Percentiles rank a stretch among this genome's conserved stretches.
These are phyloP conservation scores for Archaeoteleia sp. DNA, from an alignment of 2,888 invertebrate species.

Conservation along the genomic window DNA sequence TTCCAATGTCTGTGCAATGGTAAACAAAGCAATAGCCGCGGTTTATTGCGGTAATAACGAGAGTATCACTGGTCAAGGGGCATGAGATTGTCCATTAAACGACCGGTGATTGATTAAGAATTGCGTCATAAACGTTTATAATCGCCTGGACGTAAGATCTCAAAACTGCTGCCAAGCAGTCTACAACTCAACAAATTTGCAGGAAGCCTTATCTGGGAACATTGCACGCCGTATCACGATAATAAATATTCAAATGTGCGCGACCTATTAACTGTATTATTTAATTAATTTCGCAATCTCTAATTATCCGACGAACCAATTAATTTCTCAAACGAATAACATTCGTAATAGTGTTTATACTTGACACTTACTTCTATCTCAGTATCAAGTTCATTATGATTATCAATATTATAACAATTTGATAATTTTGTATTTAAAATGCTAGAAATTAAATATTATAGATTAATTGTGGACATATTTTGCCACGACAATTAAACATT, in stretches of 20 bases:
- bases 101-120: conserved; percentile 19
- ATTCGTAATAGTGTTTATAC: too few relatives aligned
- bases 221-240: conserved; percentile 4
- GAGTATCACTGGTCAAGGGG: conserved; percentile 8
- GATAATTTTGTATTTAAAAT: too few relatives aligned
- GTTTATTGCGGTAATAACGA: conserved; percentile 3
- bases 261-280: not conserved
- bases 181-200: conserved; percentile 13
- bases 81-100: conserved; percentile 24
- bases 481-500: too few relatives aligned
- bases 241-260: conserved; percentile 17
- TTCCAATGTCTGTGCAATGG: conserved; percentile 4
- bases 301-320: conserved; percentile 2
- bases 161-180: conserved; percentile 31
- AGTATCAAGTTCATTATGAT: too few relatives aligned
- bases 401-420: too few relatives aligned
- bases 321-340: conserved; percentile 10
- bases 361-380: too few relatives aligned
- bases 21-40: conserved; percentile 27
- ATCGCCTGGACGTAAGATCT: conserved; percentile 13
- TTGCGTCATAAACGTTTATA: conserved; percentile 24
- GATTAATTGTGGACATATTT: too few relatives aligned
- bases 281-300: conserved; percentile 9
- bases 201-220: conserved; percentile 1
- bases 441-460: too few relatives aligned